These are phyloP conservation scores for Ctenomys sociabilis DNA, from an alignment of 2,113 vertebrate genomes.

Conservation along the genomic window DNA sequence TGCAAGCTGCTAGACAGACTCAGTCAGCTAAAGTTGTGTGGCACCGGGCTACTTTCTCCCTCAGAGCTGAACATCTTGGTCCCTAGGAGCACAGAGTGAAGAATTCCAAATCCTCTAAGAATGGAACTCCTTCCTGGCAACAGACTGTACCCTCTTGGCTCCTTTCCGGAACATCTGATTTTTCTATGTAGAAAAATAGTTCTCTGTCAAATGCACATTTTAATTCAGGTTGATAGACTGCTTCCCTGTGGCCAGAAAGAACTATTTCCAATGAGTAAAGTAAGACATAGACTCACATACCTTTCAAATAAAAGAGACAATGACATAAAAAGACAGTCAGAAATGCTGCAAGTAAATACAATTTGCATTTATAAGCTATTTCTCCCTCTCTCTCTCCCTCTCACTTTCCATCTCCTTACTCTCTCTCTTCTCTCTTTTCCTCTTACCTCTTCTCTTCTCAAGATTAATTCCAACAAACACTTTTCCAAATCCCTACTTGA, in stretches of 20 bases:
- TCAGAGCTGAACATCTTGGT: neutral
- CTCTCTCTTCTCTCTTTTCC: neutral
- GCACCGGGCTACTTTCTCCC: neutral
- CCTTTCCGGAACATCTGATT: neutral
- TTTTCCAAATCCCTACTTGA: neutral
- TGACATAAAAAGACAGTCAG: neutral
- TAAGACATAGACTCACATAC: constrained; percentile 1
- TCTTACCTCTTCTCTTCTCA: neutral
- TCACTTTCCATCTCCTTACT: neutral
- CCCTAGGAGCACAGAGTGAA: neutral
- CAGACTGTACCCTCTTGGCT: neutral
- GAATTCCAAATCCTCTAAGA: neutral
- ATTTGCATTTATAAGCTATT: neutral
- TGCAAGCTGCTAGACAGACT: neutral
- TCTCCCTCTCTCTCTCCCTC: neutral
- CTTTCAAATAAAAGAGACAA: neutral
- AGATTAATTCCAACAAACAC: constrained; percentile 6
- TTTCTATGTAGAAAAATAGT: neutral
- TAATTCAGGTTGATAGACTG: constrained; percentile 19
- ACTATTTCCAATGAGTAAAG: constrained; percentile 24
- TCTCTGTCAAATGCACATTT: constrained; percentile 44
- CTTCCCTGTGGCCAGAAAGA: constrained; percentile 48
- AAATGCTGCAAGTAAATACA: neutral
- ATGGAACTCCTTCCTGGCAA: neutral
- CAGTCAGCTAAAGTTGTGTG: neutral